Evolutionary conservation across 2,797 vertebrate genomes (phyloP).

Genomic region (Melanogrammus aeglefinus): DNA sequence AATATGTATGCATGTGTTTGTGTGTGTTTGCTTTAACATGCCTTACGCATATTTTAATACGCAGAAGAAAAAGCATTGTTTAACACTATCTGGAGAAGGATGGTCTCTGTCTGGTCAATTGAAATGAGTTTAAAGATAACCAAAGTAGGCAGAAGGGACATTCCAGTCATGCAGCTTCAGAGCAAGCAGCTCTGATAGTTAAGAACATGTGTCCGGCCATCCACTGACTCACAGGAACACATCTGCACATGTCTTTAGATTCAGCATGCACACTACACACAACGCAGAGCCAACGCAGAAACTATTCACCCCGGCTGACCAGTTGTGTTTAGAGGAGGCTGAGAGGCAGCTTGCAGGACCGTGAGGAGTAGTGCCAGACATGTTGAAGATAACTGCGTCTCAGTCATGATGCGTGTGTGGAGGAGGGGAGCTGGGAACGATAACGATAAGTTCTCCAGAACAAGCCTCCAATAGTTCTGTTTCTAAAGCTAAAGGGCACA

Average conservation of each 20-base stretch:
- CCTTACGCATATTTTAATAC: neutral
- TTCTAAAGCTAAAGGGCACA: neutral
- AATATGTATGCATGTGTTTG: neutral
- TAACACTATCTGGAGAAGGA: neutral
- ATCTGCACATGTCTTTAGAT: neutral
- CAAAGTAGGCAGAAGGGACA: neutral
- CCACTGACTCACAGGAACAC: neutral
- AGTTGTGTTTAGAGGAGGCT: neutral
- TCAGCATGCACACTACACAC: neutral
- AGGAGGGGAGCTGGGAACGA: neutral
- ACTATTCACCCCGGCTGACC: neutral
- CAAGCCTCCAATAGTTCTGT: neutral
- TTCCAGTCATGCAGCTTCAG: neutral
- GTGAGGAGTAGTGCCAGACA: too few relatives aligned
- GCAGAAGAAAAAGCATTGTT: neutral
- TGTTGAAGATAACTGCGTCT: neutral
- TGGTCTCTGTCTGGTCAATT: neutral
- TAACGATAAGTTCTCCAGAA: neutral
- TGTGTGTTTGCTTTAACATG: neutral
- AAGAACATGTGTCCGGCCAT: neutral
- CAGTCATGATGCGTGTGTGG: neutral
- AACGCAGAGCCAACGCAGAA: neutral
- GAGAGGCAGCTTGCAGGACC: neutral
- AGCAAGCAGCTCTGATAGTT: neutral
- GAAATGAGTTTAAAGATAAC: neutral